Evolutionary conservation across 1,140 invertebrate genomes (phyloP).

Genomic region (Pinna nobilis): DNA sequence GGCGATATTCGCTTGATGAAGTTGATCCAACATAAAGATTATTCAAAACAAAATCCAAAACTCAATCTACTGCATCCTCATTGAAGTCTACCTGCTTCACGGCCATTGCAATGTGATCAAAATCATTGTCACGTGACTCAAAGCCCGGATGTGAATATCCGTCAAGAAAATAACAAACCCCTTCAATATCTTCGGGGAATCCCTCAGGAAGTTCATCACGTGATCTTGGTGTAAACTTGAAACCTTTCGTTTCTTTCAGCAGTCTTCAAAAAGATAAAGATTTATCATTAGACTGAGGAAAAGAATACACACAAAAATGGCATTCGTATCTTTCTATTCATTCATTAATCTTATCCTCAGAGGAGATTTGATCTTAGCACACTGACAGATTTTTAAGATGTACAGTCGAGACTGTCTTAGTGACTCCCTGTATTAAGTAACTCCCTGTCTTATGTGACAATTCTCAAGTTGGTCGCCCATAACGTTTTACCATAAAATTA

Average conservation of each 20-base stretch:
- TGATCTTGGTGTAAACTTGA: conserved; percentile 84
- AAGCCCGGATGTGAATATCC: conserved; percentile 83
- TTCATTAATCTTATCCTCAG: too few relatives aligned
- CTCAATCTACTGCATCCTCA: conserved; percentile 2
- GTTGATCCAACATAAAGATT: background rate
- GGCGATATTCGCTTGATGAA: background rate
- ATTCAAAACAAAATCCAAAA: background rate
- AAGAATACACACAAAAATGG: too few relatives aligned
- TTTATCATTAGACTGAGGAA: too few relatives aligned
- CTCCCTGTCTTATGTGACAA: too few relatives aligned
- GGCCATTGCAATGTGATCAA: conserved; percentile 81
- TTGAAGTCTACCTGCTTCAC: conserved; percentile 37
- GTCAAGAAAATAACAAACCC: conserved; percentile 90
- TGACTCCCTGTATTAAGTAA: too few relatives aligned
- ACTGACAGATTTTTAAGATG: too few relatives aligned
- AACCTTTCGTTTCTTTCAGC: conserved; percentile 84
- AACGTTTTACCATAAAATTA: too few relatives aligned
- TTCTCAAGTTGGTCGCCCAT: too few relatives aligned
- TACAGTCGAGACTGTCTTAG: too few relatives aligned
- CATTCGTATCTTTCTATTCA: too few relatives aligned
- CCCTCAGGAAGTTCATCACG: conserved; percentile 88
- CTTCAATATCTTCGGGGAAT: conserved; percentile 85
- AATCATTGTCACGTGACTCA: conserved; percentile 71
- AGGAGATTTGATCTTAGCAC: too few relatives aligned
- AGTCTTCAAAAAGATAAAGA: conserved; percentile 78